Percentiles rank a stretch among this genome's conserved stretches.
These are phyloP conservation scores for Tineola bisselliella DNA, from an alignment of 2,888 invertebrate genomes.

Conservation along the genomic window DNA sequence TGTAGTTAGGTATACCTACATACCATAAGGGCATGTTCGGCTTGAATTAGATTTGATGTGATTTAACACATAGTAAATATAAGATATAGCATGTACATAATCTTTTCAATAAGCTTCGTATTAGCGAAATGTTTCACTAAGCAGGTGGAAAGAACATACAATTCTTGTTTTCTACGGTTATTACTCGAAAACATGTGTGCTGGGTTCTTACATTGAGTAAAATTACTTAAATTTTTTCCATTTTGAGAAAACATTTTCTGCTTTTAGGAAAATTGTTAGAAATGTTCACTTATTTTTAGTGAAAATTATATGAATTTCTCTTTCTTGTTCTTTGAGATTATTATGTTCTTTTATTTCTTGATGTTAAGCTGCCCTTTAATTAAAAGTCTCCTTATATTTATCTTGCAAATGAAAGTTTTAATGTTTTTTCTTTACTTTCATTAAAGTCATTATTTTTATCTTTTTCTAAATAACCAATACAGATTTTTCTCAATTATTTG, in stretches of 20 bases:
- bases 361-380: neutral
- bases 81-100: too few relatives aligned
- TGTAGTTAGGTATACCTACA: too few relatives aligned
- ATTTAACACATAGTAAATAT: too few relatives aligned
- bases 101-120: neutral
- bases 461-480: neutral
- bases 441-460: too few relatives aligned
- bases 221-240: neutral
- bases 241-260: neutral
- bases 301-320: neutral
- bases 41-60: too few relatives aligned
- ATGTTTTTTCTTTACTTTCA: neutral
- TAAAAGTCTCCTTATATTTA: neutral
- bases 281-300: neutral
- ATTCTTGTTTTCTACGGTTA: neutral
- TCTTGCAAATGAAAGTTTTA: neutral
- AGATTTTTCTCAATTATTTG: too few relatives aligned
- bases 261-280: constrained; percentile 8
- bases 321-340: neutral
- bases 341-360: neutral
- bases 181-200: neutral
- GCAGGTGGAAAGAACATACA: neutral
- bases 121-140: neutral
- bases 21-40: too few relatives aligned
- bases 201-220: neutral